Evolutionary conservation across 2,888 invertebrate genomes (phyloP).

Genomic region (Halocaridina rubra): DNA sequence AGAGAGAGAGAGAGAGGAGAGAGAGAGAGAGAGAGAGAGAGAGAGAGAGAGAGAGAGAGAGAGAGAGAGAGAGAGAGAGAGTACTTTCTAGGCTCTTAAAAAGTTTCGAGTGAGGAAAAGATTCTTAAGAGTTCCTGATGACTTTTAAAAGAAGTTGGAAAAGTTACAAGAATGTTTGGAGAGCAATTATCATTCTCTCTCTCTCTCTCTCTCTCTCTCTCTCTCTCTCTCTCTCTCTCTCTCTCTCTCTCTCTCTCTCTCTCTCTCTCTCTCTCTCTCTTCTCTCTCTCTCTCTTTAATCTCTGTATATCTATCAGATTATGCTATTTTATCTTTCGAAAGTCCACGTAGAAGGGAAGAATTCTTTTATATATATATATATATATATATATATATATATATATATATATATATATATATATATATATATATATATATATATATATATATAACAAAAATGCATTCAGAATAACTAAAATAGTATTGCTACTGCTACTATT

Average conservation of each 20-base stretch:
- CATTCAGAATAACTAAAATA: background rate
- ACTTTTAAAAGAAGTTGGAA: no score
- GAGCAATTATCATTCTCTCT: background rate
- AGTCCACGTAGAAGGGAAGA: background rate
- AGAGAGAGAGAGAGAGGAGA: background rate
- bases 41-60: background rate
- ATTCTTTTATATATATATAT: background rate
- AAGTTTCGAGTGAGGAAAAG: no score
- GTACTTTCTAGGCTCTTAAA: background rate
- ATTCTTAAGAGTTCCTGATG: no score
- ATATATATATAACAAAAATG: background rate
- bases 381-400: constrained; percentile 17
- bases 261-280: background rate
- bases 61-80: background rate
- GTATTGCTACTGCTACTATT: no score
- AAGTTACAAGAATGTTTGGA: background rate
- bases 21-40: background rate
- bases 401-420: constrained; percentile 11
- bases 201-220: background rate
- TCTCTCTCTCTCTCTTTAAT: background rate
- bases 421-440: constrained; percentile 20
- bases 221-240: background rate
- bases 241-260: background rate
- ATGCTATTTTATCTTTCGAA: background rate
- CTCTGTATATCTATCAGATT: background rate